Percentiles rank a stretch among this genome's conserved stretches.
Evolutionary conservation across 2,888 invertebrate genomes (phyloP).

Genomic region (Caenorhabditis wallacei): DNA sequence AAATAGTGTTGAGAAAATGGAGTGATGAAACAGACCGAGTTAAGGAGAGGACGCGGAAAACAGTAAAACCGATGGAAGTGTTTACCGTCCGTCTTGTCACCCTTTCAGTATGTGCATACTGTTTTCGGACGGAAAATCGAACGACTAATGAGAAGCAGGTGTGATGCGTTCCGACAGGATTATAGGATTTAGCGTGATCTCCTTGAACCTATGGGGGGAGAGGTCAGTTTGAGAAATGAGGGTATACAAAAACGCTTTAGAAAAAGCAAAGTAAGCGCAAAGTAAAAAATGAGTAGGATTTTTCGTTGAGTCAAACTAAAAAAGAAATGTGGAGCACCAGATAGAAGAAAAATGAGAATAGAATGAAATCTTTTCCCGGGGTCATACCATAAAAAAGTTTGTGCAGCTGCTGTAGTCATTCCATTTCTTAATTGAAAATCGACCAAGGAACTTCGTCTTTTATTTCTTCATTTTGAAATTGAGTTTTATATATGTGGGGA

Average conservation of each 20-base stretch:
- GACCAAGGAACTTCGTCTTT: neutral
- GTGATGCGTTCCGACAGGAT: constrained; percentile 34
- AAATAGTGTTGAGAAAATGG: constrained; percentile 51
- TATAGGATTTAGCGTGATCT: constrained; percentile 28
- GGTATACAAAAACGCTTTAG: neutral
- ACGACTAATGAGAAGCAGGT: constrained; percentile 45
- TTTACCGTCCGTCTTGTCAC: constrained; percentile 65
- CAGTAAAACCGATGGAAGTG: constrained; percentile 51
- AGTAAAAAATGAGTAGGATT: neutral
- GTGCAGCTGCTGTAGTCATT: neutral
- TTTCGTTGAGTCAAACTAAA: no score
- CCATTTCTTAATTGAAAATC: constrained; percentile 13
- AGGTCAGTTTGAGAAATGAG: neutral
- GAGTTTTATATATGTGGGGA: neutral
- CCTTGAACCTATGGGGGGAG: constrained; percentile 6
- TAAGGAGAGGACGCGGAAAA: constrained; percentile 50
- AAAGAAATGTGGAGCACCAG: neutral
- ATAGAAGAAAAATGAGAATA: constrained; percentile 11
- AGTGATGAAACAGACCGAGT: constrained; percentile 9
- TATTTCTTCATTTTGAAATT: neutral
- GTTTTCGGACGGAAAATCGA: constrained; percentile 13
- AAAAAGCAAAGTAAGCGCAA: neutral
- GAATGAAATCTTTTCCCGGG: neutral
- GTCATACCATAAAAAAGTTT: constrained; percentile 23
- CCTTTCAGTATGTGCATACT: constrained; percentile 58